Base-by-base conservation (phyloP, 2,888 invertebrate genomes). In the Lacanobia oleracea region DNA sequence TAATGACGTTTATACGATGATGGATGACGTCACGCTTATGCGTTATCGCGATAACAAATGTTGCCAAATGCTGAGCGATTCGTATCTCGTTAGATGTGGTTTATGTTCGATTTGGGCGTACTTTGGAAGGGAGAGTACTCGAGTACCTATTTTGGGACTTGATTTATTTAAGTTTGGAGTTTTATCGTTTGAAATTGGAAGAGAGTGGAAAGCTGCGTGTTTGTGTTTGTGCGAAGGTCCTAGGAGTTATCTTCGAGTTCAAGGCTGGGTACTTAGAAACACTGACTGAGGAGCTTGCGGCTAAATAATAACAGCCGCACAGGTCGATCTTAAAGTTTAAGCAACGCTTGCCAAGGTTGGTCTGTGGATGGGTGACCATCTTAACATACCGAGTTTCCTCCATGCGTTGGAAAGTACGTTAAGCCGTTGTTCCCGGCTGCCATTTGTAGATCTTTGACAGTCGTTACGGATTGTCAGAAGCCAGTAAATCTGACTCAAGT, bases 1-100 rank as follows among this genome's bases (percentile, higher is more conserved):
- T 84, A 86, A 84, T 86, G 86, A 86, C 86, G 73, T 73, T 60
- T 76, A 75, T 45, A 62, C 73, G 66, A 83, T 86, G 86, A 84
- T 86, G 79, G 84, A 84, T 86, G 86, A 81, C 84, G 79, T 86
- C 84, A 85, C 75, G 51, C 61, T 64, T 56, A 67, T 53, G 62
- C 83, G 73, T 81, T 71, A 81, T 72, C 72, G 63, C 59, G 81
- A 81, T 83, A 85, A 81, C 79, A 81, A 83, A 85, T 77, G 77
- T 75, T 73, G 61, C 61, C 23, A 67, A 82, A 67, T 70, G 78
- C 51, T 68, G 72, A 81, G 68, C 75, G 86, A 83, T 84, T 67
- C 43, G 66, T 78, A 73, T 85, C 86, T 83, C 83, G 73, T 81
- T 83, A 78, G 67, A 63, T 63, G 37, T 67, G 73, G 79, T 82